A percentile compares a stretch with the other conserved stretches of the same genome.
Conservation (phyloP, 2,113 vertebrate genomes). For the Vulpes lagopus region DNA sequence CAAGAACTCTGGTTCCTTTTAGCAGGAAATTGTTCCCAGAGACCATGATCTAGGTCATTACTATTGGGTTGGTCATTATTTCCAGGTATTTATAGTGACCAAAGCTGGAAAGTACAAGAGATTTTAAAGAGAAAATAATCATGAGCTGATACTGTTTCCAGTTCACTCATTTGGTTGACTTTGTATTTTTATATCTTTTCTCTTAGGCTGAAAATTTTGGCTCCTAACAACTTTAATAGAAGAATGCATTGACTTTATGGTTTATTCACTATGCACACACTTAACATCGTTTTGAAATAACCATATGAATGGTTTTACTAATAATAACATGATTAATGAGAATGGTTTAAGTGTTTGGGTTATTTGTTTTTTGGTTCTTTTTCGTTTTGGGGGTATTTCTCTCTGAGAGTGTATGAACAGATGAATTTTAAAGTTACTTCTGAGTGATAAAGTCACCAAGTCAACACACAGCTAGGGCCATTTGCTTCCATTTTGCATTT, state of each 20-base stretch:
- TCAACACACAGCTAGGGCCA: not conserved
- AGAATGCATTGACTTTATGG: not conserved
- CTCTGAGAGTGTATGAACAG: not conserved
- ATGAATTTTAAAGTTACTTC: not conserved
- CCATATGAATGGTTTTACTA: not conserved
- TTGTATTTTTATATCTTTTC: not conserved
- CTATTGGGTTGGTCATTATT: not conserved
- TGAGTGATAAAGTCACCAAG: not conserved
- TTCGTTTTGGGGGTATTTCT: slow-evolving; percentile 3
- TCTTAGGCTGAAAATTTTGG: not conserved
- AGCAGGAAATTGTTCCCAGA: not conserved
- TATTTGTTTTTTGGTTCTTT: not conserved
- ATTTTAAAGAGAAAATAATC: not conserved
- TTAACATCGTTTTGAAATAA: not conserved
- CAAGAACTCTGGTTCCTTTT: not conserved
- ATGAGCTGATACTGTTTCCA: not conserved
- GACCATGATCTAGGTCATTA: not conserved
- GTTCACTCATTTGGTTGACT: not conserved
- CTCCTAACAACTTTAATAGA: not conserved
- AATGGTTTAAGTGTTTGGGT: not conserved
- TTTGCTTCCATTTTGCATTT: not conserved
- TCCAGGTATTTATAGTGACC: not conserved
- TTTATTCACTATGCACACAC: not conserved
- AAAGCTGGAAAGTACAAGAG: not conserved
- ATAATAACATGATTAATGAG: not conserved